Evolutionary conservation across 2,113 vertebrate genomes (phyloP).

Genomic region (Heterocephalus glaber): DNA sequence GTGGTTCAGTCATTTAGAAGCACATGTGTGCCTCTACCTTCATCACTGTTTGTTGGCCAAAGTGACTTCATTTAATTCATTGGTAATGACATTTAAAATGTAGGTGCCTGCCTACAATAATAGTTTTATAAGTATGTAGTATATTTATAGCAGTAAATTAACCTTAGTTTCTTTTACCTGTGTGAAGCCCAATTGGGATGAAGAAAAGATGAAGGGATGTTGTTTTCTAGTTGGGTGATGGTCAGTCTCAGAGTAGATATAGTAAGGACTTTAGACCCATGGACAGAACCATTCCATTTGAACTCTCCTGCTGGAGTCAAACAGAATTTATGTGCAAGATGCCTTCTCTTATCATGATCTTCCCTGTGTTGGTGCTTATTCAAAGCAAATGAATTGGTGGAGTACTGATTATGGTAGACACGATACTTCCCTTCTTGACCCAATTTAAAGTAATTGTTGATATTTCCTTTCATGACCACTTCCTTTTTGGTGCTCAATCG

Average conservation of each 20-base stretch:
- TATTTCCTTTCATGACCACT: constrained; percentile 91
- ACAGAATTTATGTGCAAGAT: constrained; percentile 98
- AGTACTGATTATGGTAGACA: constrained; percentile 98
- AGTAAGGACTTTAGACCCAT: constrained; percentile 95
- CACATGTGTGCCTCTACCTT: neutral
- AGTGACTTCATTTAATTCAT: neutral
- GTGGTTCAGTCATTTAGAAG: neutral
- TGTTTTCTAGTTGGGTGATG: constrained; percentile 97
- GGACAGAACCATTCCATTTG: constrained; percentile 98
- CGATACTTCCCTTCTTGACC: constrained; percentile 99
- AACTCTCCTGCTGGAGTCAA: constrained; percentile 96
- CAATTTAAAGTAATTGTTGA: constrained; percentile 93
- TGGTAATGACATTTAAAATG: neutral
- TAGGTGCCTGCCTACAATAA: neutral
- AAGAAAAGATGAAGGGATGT: constrained; percentile 95
- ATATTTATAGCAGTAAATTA: neutral
- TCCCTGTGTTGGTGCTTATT: constrained; percentile 99
- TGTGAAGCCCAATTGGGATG: constrained; percentile 99
- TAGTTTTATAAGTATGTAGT: neutral
- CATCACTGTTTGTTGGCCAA: neutral
- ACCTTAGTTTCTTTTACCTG: constrained; percentile 88
- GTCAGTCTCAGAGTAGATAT: constrained; percentile 96
- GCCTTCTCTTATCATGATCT: constrained; percentile 97
- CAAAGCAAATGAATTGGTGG: constrained; percentile 95
- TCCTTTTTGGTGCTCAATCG: constrained; percentile 93